Base-by-base conservation (phyloP, 2,797 vertebrate genomes). In the Spea hammondii region DNA sequence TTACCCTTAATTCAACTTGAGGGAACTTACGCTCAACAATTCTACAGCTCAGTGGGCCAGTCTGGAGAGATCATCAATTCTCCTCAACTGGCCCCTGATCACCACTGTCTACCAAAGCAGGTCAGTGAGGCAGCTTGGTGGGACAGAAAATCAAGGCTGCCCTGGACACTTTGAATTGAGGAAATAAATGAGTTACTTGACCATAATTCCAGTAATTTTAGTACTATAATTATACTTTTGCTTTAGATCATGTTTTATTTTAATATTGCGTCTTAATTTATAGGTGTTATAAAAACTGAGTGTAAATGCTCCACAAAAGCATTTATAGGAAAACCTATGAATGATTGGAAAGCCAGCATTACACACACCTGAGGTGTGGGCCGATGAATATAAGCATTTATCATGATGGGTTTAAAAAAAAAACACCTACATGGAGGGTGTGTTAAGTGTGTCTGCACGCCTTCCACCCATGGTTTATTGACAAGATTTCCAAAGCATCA, bases 381-480 rank as follows among this genome's bases (percentile, higher is more conserved):
- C 55, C 51, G 6, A 32, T 70, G 47, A 64, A 14, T 44, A 47
- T 65, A 65, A 71, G n/a, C 54, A 62, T 32, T 72, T 10, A 57
- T 12, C 14, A 50, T 70, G 49, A 64, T 64, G 44, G 53, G 8
- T 47, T 78, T 78, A 65, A 4, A 78, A 32, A 32, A 32, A 32
- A 60, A 46, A 47, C 50, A 48, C 5, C 57, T 64, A 54, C 6
- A 44, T 53, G 10, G 47, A 67, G 70, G 77, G 70, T 5, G 64
- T 78, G 60, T 32, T 65, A 65, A 65, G 51, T 47, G 6, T 65
- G 5, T 14, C n/a, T 45, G 46, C 45, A 64, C 45, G 17, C 50
- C 32, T 72, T 78, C 53, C 70, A 72, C 69, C 69, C 60, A 72
- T 8, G 55, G 51, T 70, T 70, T 70, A 62, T 62, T 77, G 45